Evolutionary conservation across 2,797 vertebrate genomes (phyloP), one percentile per base, ranked within the genome.

Genomic region (Melopsittacus undulatus): DNA sequence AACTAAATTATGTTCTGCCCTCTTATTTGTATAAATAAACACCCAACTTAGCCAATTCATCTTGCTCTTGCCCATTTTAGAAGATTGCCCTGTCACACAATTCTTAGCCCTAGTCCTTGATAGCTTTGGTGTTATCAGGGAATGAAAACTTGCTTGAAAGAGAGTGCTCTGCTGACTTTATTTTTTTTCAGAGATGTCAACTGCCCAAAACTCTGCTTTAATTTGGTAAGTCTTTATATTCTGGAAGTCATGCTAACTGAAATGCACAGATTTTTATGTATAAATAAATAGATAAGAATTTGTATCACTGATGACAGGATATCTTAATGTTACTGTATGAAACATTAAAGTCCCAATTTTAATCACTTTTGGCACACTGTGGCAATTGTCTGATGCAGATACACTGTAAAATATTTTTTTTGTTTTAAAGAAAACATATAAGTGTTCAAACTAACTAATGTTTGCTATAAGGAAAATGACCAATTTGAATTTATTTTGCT

Each of bases 21-120:
- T 97, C 97, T 97, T 98, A 96, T 97, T 97, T 98, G 97, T 96
- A 97, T 97, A 98, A 97, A 97, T 97, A 97, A 96, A 97, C 94
- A 93, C 93, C 95, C 92, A 54, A 91, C 96, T 96, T 96, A 91
- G 96, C 97, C 94, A 96, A 97, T 97, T 97, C 93, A 90, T 95
- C 81, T 97, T 87, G 87, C 90, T 97, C 94, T 92, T 89, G 85
- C 90, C 94, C 94, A 43, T 96, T 95, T 95, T 89, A 95, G 90
- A 97, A 94, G 79, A 91, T 83, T 80, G 78, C 94, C 94, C 95
- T 96, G 92, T 69, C 88, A 89, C 86, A 89, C 80, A 70, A 83
- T 86, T 85, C 78, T 89, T 95, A 84, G 83, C 96, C 94, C 52
- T 38, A 5, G 72, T 89, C 83, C 86, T 85, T 61, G 83, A 92